Base-by-base conservation (phyloP, 2,888 invertebrate genomes). In the Tachystola acroxantha region DNA sequence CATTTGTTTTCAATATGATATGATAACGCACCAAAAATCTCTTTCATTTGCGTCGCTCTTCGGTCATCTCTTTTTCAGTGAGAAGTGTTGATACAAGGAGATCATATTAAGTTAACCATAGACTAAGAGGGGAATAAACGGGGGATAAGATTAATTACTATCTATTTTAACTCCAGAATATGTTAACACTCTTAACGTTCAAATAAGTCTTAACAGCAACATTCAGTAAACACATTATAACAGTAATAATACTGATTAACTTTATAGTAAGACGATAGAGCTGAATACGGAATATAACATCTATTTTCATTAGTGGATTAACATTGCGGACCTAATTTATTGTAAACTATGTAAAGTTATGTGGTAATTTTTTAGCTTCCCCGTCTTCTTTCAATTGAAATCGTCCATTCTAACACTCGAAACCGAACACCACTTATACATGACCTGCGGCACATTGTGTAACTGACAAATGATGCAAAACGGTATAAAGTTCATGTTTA, bases 381-480 rank as follows among this genome's bases (percentile, higher is more conserved):
- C 76, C 82, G 82, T 82, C 81, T 63, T 56, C 73, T 63, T 66
- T 70, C 78, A 72, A 75, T 72, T 70, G 59, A 70, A 67, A 78
- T 74, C 73, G 84, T 85, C 82, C 73, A 65, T 80, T 53, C 69
- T 67, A 53, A 62, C 85, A 82, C 73, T 71, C 75, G 39, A 60
- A 68, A 76, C 78, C 77, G 57, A 75, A 73, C 79, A 64, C 69
- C 71, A 76, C 66, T 65, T 48, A 36, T 22, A 20, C 13, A 22
- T 25, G 11, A 33, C 13, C 32, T n/a, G 13, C n/a, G n/a, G 24
- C 25, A 24, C 6, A 6, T n/a, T n/a, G n/a, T n/a, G n/a, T n/a
- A n/a, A n/a, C n/a, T n/a, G n/a, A n/a, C n/a, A n/a, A n/a, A n/a
- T n/a, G n/a, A n/a, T n/a, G n/a, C n/a, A n/a, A n/a, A n/a, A n/a